Conservation (phyloP, 2,797 vertebrate species). For the Sebastes itinus region DNA sequence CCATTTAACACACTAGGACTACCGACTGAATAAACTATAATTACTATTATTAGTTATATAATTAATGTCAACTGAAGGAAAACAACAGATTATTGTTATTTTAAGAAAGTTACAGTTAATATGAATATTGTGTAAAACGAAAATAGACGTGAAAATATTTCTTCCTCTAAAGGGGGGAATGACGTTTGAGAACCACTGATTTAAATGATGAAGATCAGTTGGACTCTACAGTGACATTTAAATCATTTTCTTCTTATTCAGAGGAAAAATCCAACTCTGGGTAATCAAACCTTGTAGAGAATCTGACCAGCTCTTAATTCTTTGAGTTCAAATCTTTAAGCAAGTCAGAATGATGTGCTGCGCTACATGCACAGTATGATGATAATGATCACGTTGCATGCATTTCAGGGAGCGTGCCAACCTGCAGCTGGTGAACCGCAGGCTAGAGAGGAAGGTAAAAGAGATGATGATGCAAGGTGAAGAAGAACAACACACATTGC, state of each 20-base stretch:
- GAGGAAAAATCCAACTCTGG: neutral
- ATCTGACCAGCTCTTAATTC: neutral
- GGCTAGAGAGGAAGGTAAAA: constrained; percentile 95
- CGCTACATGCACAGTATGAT: neutral
- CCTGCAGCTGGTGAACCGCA: constrained; percentile 92
- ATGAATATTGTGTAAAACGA: too few relatives aligned
- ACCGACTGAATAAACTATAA: too few relatives aligned
- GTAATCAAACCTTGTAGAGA: neutral
- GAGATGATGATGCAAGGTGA: constrained; percentile 96
- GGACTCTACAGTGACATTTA: neutral
- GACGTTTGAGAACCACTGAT: neutral
- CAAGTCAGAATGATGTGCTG: neutral
- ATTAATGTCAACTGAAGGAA: too few relatives aligned
- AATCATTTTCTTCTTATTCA: neutral
- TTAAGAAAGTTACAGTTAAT: too few relatives aligned
- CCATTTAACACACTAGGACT: too few relatives aligned
- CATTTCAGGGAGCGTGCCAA: constrained; percentile 89
- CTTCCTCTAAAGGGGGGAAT: too few relatives aligned
- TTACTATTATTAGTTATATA: too few relatives aligned
- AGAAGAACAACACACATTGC: constrained; percentile 91
- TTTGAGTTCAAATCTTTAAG: neutral
- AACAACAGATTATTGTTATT: too few relatives aligned
- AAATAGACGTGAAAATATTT: too few relatives aligned
- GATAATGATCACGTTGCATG: neutral
- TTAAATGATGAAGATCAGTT: neutral